These are phyloP conservation scores for Pelvicachromis taeniatus DNA, from an alignment of 2,113 vertebrate genomes.

Conservation along the genomic window DNA sequence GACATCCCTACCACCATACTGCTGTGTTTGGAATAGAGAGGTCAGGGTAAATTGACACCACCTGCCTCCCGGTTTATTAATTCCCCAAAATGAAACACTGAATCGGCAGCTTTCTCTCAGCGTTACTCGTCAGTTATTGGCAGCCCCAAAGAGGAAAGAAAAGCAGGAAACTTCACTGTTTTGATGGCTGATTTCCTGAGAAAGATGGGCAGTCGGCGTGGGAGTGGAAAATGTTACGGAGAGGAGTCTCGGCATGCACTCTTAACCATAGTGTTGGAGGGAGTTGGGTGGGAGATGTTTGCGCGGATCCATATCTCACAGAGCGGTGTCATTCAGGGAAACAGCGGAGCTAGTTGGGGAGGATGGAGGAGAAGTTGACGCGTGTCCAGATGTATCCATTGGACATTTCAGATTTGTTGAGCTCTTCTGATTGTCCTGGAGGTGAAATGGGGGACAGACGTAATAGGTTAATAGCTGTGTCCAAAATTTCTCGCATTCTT, in stretches of 20 bases:
- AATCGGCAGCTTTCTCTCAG: constrained; percentile 12
- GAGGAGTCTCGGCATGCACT: constrained; percentile 17
- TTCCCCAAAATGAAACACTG: neutral
- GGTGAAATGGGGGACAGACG: neutral
- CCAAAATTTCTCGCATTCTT: neutral
- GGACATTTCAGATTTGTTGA: neutral
- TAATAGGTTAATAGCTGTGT: neutral
- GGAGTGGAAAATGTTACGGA: constrained; percentile 31
- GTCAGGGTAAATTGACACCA: neutral
- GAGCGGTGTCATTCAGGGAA: constrained; percentile 1
- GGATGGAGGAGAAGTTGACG: neutral
- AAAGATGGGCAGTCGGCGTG: constrained; percentile 12
- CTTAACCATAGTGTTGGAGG: constrained; percentile 59
- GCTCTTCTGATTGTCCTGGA: constrained; percentile 46
- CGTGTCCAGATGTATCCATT: constrained; percentile 60
- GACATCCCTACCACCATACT: constrained; percentile 25
- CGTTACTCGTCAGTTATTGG: constrained; percentile 23
- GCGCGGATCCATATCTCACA: constrained; percentile 43
- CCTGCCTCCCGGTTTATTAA: neutral
- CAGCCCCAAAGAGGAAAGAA: constrained; percentile 19
- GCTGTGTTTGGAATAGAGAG: neutral
- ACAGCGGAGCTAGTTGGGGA: neutral
- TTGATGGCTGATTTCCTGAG: constrained; percentile 33
- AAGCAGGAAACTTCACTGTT: constrained; percentile 24
- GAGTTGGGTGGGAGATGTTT: constrained; percentile 16